Evolutionary conservation across 1,140 invertebrate genomes (phyloP), one percentile per base, ranked within the genome.

Genomic region (Drosophila asahinai): DNA sequence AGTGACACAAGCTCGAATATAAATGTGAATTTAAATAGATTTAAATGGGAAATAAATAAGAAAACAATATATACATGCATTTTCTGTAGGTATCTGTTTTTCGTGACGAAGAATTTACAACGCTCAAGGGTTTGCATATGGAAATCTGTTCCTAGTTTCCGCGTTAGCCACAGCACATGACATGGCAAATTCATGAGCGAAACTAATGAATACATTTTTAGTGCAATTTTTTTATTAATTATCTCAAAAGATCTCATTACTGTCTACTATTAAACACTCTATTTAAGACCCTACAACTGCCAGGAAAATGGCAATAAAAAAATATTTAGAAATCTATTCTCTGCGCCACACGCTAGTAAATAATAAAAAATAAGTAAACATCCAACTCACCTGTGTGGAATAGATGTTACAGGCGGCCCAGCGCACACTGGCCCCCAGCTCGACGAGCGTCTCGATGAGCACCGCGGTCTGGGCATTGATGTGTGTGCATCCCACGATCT

Each of bases 381-480:
- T 11, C 4, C 1, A 4, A 62, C 87, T 87, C 60, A 93, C 96
- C 94, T 99, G 98, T 7, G 98, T 99, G 43, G 98, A 99, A 93
- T 99, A 99, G 80, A 99, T 99, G 94, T 99, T 99, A 93, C 98
- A 99, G 7, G 98, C 98, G 1, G 98, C 96, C 98, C 98, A 99
- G 92, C 98, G 95, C 0, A 99, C 96, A 77, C 97, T 96, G 14
- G 98, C 98, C 0, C 98, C 98, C 14, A 99, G 94, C 58, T 97
- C 96, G 3, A 96, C 95, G 27, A 99, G 93, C 0, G 98, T 99
- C 93, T 99, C 98, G 62, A 99, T 98, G 42, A 99, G 94, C 66
- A 99, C 98, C 14, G 98, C 98, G 3, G 98, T 99, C 94, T 99
- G 98, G 57, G 98, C 98, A 93, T 99, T 99, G 80, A 99, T 99